phyloP scores from a whole-genome alignment of 2,113 vertebrate genomes.

The Brachirus orientalis region DNA sequence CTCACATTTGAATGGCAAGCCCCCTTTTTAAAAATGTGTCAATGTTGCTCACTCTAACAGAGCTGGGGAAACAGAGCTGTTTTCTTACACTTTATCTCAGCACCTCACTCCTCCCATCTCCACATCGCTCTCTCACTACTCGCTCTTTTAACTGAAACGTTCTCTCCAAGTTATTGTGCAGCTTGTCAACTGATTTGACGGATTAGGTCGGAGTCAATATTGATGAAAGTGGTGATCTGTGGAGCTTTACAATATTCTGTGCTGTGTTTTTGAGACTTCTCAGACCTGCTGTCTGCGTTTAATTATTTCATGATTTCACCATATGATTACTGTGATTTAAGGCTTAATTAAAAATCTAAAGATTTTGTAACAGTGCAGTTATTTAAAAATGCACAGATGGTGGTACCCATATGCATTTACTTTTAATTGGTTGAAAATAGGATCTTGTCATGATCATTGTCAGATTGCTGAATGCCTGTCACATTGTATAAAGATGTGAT shows the following conservation, averaged over 20 bases:
- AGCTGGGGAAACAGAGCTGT: slow-evolving; percentile 7
- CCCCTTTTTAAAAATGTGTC: slow-evolving; percentile 14
- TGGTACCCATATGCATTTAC: background rate
- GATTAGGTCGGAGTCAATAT: slow-evolving; percentile 48
- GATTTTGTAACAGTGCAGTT: too few relatives aligned
- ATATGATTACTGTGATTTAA: too few relatives aligned
- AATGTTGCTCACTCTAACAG: slow-evolving; percentile 8
- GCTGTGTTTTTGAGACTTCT: too few relatives aligned
- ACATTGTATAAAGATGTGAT: background rate
- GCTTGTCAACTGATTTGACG: slow-evolving; percentile 36
- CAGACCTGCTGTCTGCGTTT: too few relatives aligned
- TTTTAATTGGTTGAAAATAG: slow-evolving; percentile 10
- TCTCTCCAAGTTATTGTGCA: slow-evolving; percentile 22
- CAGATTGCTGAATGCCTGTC: slow-evolving; percentile 14
- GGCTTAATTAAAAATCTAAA: too few relatives aligned
- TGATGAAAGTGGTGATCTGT: slow-evolving; percentile 42
- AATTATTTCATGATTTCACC: too few relatives aligned
- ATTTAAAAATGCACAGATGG: too few relatives aligned
- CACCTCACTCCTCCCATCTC: background rate
- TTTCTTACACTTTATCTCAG: too few relatives aligned
- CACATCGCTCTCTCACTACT: background rate
- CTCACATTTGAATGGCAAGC: slow-evolving; percentile 34
- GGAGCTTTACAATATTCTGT: slow-evolving; percentile 22
- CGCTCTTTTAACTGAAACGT: slow-evolving; percentile 27
- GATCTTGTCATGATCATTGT: background rate